Evolutionary conservation across 2,113 vertebrate species (phyloP).

Genomic region (Eurypyga helias): DNA sequence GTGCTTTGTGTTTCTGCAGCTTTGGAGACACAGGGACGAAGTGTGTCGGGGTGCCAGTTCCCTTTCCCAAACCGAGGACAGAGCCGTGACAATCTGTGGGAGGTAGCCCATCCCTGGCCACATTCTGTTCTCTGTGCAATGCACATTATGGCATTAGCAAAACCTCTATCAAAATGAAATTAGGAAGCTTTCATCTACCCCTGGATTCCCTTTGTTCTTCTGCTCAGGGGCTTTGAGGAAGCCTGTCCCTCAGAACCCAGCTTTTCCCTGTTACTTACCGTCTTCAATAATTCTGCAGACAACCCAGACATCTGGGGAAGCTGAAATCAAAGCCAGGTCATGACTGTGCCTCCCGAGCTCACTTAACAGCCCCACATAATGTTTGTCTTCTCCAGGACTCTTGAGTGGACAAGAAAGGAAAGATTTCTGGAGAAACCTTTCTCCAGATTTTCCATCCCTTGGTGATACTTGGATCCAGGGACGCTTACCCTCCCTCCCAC

Average conservation of each 20-base stretch:
- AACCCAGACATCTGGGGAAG: not conserved
- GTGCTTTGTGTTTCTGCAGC: not conserved
- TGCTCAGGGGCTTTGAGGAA: not conserved
- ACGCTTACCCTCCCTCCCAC: not conserved
- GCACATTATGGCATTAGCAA: not conserved
- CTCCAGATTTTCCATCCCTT: not conserved
- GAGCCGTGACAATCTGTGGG: not conserved
- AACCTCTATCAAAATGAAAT: not conserved
- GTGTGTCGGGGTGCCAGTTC: accelerated
- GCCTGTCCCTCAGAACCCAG: not conserved
- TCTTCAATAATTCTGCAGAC: not conserved
- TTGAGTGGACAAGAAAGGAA: no score
- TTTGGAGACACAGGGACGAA: not conserved
- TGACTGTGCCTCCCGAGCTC: not conserved
- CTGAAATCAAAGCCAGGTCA: not conserved
- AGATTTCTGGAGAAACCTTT: no score
- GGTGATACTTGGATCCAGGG: not conserved
- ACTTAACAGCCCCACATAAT: not conserved
- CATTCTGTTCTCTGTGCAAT: not conserved
- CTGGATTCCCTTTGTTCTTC: not conserved
- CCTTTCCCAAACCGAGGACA: not conserved
- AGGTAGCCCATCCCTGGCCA: not conserved
- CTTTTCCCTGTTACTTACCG: not conserved
- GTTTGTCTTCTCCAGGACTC: not conserved
- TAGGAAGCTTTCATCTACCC: not conserved